Base-by-base conservation (phyloP, 2,888 invertebrate species). In the Ditula angustiorana region DNA sequence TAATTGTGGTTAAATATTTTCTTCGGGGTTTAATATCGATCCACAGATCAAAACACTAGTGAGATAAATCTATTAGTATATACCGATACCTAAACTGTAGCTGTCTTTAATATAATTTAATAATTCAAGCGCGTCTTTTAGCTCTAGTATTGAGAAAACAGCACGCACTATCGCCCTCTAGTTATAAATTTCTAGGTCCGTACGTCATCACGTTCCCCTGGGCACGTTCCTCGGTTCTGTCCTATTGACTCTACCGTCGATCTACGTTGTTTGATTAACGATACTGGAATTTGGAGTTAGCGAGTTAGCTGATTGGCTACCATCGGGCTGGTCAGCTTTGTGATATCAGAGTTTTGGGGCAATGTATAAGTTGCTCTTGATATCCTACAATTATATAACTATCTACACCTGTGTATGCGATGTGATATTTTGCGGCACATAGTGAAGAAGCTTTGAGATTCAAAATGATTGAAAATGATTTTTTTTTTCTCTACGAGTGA, bases 251-350 rank as follows among this genome's bases (percentile, higher is more conserved):
- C 76, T 77, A 76, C 80, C 80, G 82, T 80, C 81, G 79, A 83
- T 81, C 81, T 77, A 78, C 68, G 64, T 67, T 90, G 86, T 88
- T 88, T 90, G 86, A 80, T 67, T 74, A 79, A 74, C 82, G 80
- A 82, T 88, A 86, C 87, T 87, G 53, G 61, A 61, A 44, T 52
- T 63, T 87, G 57, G 62, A 63, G 62, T 63, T 63, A 50, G 57
- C 50, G 49, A 47, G 79, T 86, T 88, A 85, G 87, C 86, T 84
- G 86, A 85, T 88, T 88, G 88, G 88, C 88, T 87, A 81, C 70
- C 50, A 47, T 44, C 35, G 46, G 61, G 24, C 23, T 41, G 57
- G 57, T 58, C 63, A 63, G 41, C 63, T 63, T 63, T 44, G 63
- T 63, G 57, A 58, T 63, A 52, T 41, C 41, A 50, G 26, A 47